A percentile compares a stretch with the other conserved stretches of the same genome.
phyloP scores from a whole-genome alignment of 2,888 invertebrate genomes.

The Piscicola geometra region DNA sequence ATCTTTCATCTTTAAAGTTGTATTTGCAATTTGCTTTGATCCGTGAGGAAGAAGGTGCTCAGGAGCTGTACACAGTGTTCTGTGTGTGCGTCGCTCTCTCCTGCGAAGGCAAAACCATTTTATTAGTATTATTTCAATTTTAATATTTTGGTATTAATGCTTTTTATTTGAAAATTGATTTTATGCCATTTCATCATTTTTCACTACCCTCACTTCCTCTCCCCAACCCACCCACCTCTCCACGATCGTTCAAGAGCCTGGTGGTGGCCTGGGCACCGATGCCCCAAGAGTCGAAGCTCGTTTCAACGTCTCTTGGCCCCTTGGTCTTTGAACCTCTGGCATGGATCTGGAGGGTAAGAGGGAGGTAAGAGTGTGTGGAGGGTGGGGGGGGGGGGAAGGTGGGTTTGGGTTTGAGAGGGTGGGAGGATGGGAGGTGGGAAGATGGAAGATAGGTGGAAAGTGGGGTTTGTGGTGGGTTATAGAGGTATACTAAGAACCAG shows the following conservation, averaged over 20 bases:
- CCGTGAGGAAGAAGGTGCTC: not conserved
- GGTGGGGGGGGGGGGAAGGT: not conserved
- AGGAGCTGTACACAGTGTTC: conserved; percentile 38
- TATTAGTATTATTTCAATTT: too few species aligned
- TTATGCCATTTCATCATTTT: not conserved
- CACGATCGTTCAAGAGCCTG: conserved; percentile 56
- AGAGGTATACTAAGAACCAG: too few species aligned
- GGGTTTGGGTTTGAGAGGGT: not conserved
- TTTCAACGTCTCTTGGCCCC: conserved; percentile 40
- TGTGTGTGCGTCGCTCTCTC: conserved; percentile 37
- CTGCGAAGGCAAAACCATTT: too few species aligned
- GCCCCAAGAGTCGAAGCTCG: conserved; percentile 50
- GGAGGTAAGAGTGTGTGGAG: not conserved
- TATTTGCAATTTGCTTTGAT: not conserved
- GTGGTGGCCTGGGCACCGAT: conserved; percentile 58
- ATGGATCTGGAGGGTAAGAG: conserved; percentile 31
- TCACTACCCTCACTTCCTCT: not conserved
- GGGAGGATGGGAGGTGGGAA: not conserved
- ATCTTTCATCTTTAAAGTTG: too few species aligned
- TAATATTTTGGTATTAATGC: too few species aligned
- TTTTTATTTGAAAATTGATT: too few species aligned
- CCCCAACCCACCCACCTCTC: conserved; percentile 50
- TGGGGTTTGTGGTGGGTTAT: not conserved
- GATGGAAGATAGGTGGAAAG: not conserved
- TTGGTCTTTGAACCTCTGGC: conserved; percentile 32